Conservation (phyloP, 1,140 invertebrate genomes). For the Drosophila albomicans region DNA sequence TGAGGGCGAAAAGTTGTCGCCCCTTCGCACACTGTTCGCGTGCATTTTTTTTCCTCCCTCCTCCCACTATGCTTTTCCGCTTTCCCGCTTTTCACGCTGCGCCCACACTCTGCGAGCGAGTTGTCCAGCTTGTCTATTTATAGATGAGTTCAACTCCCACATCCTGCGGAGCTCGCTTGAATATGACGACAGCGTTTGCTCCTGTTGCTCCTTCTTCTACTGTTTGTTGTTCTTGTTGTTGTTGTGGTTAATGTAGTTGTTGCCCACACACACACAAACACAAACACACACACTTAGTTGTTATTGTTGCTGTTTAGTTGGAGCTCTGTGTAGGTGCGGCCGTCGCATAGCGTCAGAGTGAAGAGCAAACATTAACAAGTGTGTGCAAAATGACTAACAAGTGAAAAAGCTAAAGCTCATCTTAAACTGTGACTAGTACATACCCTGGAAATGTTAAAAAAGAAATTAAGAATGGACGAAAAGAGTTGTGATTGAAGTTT, state of each 20-base stretch:
- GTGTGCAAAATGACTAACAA: constrained; percentile 67
- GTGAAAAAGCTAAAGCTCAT: constrained; percentile 20
- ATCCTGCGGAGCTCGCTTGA: constrained; percentile 35
- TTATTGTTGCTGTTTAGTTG: constrained; percentile 12
- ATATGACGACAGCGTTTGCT: constrained; percentile 63
- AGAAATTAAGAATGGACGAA: not conserved
- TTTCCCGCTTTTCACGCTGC: not conserved
- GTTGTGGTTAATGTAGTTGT: constrained; percentile 27
- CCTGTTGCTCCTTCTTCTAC: not conserved
- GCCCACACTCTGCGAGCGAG: not conserved
- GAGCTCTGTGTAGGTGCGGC: constrained; percentile 30
- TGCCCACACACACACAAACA: not conserved
- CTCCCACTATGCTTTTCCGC: not conserved
- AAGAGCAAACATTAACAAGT: constrained; percentile 74
- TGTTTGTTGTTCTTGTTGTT: constrained; percentile 25
- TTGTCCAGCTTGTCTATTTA: constrained; percentile 47
- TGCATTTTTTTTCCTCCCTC: constrained; percentile 17
- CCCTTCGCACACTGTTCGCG: not conserved
- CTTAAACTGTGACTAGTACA: too few relatives aligned
- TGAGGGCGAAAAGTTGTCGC: constrained; percentile 18
- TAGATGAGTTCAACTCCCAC: constrained; percentile 47
- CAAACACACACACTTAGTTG: not conserved
- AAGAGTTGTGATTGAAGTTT: not conserved
- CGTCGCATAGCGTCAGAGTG: constrained; percentile 38
- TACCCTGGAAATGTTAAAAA: constrained; percentile 6